A percentile compares a stretch with the other conserved stretches of the same genome.
Evolutionary conservation across 2,797 vertebrate species (phyloP).

Genomic region (Odontamblyopus rebecca): DNA sequence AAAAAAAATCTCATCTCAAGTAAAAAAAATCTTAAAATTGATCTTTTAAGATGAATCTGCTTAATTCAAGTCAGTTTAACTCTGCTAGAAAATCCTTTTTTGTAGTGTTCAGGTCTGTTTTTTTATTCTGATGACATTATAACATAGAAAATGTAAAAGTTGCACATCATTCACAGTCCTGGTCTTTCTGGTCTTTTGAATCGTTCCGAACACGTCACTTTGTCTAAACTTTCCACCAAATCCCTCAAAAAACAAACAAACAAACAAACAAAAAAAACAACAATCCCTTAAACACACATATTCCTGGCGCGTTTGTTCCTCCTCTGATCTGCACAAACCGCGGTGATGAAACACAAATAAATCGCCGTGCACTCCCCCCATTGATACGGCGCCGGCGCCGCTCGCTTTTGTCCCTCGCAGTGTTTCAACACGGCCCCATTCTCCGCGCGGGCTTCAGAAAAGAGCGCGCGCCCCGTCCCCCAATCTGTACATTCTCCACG

Average conservation of each 20-base stretch:
- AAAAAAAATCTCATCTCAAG: too few relatives aligned
- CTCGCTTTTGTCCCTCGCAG: constrained; percentile 11
- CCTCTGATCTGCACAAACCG: neutral
- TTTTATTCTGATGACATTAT: too few relatives aligned
- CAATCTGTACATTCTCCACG: constrained; percentile 45
- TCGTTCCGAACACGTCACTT: neutral
- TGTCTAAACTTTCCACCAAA: neutral
- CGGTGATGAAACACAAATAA: constrained; percentile 9
- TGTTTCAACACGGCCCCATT: constrained; percentile 4
- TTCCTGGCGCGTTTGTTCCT: neutral
- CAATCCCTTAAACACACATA: neutral
- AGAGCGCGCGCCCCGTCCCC: constrained; percentile 29
- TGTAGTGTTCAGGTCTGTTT: too few relatives aligned
- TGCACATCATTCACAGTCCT: too few relatives aligned
- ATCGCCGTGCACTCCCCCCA: neutral
- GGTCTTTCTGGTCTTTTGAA: neutral
- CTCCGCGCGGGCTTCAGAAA: constrained; percentile 10
- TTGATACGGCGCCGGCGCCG: neutral
- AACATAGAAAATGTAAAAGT: too few relatives aligned
- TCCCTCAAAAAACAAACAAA: neutral
- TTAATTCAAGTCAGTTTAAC: too few relatives aligned
- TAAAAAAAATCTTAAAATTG: too few relatives aligned
- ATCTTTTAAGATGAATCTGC: too few relatives aligned
- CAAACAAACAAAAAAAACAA: too few relatives aligned
- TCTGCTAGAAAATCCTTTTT: too few relatives aligned